Base-by-base conservation (phyloP, 2,888 invertebrate species). In the Imbricaverruca yamaguchii region DNA sequence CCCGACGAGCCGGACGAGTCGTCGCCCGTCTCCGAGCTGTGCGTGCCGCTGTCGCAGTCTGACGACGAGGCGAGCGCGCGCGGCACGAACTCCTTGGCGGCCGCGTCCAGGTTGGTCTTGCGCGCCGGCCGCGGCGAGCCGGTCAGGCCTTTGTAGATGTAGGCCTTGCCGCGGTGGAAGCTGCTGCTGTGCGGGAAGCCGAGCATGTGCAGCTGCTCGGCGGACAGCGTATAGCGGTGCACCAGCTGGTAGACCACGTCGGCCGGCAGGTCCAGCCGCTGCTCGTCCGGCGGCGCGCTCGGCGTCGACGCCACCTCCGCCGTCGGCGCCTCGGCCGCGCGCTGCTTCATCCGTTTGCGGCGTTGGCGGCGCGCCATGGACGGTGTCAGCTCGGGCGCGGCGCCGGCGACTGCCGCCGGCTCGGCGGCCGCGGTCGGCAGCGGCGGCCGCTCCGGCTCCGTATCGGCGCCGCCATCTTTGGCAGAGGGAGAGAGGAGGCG, bases 121-220 rank as follows among this genome's bases (percentile, higher is more conserved):
- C 79, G 56, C 57, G 57, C 57, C 57, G 74, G 74, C 18, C 74
- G 74, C 74, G 74, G 74, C 53, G 74, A 74, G 74, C 74, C 74
- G 55, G 55, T 55, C 74, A 74, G 53, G 55, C 74, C 85, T 82
- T 91, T 91, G 86, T 91, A 91, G 81, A 92, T 90, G 84, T 92
- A 89, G 11, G 91, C 92, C 85, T 90, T 89, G 67, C 90, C 91
- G 4, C 91, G 91, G 84, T 90, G 89, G 15, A 89, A 87, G 80
- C 89, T 89, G 83, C 91, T 90, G 85, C 92, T 91, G 12, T 93
- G 88, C 0, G 94, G 94, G 85, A 92, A 94, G 1, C 94, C 94
- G 83, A 92, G 89, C 18, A 90, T 89, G 84, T 91, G 89, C 87
- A 93, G 88, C 82, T 91, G 89, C 84, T 91, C 90, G 12, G 89